Evolutionary conservation across 2,113 vertebrate genomes (phyloP).

Genomic region (Centropus unirufus): DNA sequence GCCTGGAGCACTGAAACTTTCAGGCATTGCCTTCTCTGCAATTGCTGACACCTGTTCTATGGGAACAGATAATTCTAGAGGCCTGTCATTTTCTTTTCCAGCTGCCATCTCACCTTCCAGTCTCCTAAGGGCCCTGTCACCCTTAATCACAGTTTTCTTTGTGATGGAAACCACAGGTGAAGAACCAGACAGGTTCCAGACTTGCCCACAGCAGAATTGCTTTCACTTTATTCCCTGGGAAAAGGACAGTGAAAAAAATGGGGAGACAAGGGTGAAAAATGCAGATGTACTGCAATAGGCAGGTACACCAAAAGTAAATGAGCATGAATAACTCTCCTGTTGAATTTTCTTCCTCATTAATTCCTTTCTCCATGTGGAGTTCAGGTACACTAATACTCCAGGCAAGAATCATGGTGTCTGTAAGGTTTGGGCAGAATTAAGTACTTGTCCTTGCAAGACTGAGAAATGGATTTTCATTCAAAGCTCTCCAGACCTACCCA

Average conservation of each 20-base stretch:
- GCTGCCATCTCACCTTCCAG: conserved; percentile 52
- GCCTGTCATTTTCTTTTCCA: conserved; percentile 48
- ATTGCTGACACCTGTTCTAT: conserved; percentile 14
- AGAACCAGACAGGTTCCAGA: conserved; percentile 49
- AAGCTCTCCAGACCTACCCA: neutral
- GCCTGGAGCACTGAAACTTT: conserved; percentile 36
- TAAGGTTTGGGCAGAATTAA: neutral
- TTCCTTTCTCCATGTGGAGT: neutral
- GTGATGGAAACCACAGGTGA: conserved; percentile 40
- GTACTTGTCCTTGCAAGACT: neutral
- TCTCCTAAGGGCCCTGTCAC: conserved; percentile 52
- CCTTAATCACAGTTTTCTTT: neutral
- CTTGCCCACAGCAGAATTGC: conserved; percentile 29
- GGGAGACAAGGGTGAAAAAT: neutral
- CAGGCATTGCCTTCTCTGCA: neutral
- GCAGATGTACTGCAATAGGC: neutral
- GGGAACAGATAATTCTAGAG: conserved; percentile 19
- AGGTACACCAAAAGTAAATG: neutral
- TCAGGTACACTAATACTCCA: neutral
- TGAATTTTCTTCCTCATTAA: conserved; percentile 5
- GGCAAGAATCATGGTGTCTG: neutral
- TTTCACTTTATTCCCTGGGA: conserved; percentile 9
- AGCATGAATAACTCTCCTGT: neutral
- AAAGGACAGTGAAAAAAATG: neutral
- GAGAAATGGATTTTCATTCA: neutral